Evolutionary conservation across 2,113 vertebrate species (phyloP).

Genomic region (Hyla sarda): DNA sequence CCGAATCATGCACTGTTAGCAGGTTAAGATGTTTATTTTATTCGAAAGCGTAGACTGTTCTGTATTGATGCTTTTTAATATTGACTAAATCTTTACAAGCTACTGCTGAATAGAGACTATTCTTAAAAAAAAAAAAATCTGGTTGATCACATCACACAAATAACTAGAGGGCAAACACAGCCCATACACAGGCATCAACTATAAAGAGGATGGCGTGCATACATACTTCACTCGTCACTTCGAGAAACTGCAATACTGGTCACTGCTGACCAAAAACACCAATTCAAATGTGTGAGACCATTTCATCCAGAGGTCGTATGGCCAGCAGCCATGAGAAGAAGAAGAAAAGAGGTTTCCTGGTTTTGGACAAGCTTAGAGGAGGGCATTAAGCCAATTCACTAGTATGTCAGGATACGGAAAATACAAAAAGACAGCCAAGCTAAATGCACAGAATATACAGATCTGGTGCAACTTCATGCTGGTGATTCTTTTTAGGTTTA

Average conservation of each 20-base stretch:
- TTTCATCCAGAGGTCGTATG: neutral
- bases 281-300: conserved; percentile 17
- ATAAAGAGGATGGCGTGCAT: neutral
- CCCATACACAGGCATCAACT: neutral
- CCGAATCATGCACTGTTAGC: neutral
- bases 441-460: conserved; percentile 66
- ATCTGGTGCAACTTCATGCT: conserved; percentile 76
- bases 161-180: neutral
- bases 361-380: conserved; percentile 18
- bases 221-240: neutral
- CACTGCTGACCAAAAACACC: neutral
- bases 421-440: conserved; percentile 66
- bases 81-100: neutral
- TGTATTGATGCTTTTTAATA: neutral
- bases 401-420: conserved; percentile 57
- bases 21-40: neutral
- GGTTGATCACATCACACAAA: conserved; percentile 2
- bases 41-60: neutral
- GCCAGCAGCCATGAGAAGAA: conserved; percentile 55
- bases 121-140: conserved; percentile 9
- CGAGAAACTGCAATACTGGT: neutral
- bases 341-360: conserved; percentile 58
- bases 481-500: conserved; percentile 71
- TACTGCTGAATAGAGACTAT: neutral
- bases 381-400: conserved; percentile 47